A percentile compares a stretch with the other conserved stretches of the same genome.
phyloP scores from a whole-genome alignment of 2,888 invertebrate genomes.

The Drosophila borborema region DNA sequence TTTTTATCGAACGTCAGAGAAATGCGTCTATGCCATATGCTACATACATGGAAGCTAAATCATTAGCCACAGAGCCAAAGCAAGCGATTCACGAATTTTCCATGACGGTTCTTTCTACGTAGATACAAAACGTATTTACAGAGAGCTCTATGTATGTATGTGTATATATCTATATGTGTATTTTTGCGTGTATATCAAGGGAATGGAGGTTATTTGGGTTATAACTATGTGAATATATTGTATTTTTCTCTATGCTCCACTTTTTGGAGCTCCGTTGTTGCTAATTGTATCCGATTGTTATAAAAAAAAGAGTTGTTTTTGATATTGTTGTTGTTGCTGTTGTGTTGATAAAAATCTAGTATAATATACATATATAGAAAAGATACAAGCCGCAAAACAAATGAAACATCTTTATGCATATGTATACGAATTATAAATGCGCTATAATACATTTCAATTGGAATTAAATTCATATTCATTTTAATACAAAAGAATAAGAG shows the following conservation, averaged over 20 bases:
- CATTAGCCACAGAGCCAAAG: constrained; percentile 25
- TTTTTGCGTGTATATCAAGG: constrained; percentile 2
- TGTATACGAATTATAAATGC: constrained; percentile 6
- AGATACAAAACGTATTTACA: constrained; percentile 49
- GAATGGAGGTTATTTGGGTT: constrained; percentile 42
- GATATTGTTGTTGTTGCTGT: constrained; percentile 25
- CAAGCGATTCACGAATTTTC: constrained; percentile 62
- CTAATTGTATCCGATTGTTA: constrained; percentile 67
- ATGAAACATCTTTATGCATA: neutral
- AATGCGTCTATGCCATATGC: constrained; percentile 47
- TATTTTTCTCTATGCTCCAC: constrained; percentile 54
- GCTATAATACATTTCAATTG: constrained; percentile 13
- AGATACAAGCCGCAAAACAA: constrained; percentile 9
- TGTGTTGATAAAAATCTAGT: constrained; percentile 60
- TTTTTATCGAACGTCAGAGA: constrained; percentile 13
- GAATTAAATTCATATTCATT: constrained; percentile 5
- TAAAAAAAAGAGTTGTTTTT: constrained; percentile 35
- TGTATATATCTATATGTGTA: neutral
- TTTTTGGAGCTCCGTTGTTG: constrained; percentile 53
- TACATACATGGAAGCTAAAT: constrained; percentile 32
- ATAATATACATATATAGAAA: constrained; percentile 21
- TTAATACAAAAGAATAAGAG: neutral
- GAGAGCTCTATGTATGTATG: constrained; percentile 17
- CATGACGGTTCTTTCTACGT: constrained; percentile 57
- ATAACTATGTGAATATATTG: constrained; percentile 43